Evolutionary conservation across 1,140 invertebrate species (phyloP).

Genomic region (Neomicropteryx cornuta): DNA sequence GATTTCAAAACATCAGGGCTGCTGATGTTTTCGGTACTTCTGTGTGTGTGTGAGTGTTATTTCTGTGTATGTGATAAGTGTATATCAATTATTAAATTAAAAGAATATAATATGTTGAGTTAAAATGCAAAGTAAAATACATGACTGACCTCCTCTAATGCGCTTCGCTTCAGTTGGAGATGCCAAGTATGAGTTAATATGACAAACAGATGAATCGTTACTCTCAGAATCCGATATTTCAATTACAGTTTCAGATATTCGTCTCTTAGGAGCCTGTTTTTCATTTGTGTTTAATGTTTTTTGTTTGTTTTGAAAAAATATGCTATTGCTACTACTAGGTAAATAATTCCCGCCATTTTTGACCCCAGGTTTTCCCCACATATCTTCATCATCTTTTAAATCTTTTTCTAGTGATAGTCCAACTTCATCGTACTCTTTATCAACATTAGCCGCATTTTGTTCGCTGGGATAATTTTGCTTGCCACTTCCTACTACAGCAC

Average conservation of each 20-base stretch:
- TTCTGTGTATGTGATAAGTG: slow-evolving; percentile 5
- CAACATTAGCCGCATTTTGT: too few species aligned
- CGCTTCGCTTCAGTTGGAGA: slow-evolving; percentile 36
- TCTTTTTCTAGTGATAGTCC: too few species aligned
- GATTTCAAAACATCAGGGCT: slow-evolving; percentile 1
- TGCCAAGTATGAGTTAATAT: slow-evolving; percentile 37
- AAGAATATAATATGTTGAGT: not conserved
- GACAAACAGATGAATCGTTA: slow-evolving; percentile 36
- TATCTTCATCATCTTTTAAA: too few species aligned
- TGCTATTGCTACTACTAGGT: too few species aligned
- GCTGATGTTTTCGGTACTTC: slow-evolving; percentile 24
- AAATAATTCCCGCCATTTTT: too few species aligned
- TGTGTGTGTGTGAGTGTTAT: slow-evolving; percentile 7
- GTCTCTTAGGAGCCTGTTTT: slow-evolving; percentile 34
- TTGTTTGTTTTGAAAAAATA: too few species aligned
- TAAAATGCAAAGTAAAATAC: not conserved
- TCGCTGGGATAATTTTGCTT: too few species aligned
- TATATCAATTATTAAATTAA: slow-evolving; percentile 11
- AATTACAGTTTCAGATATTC: slow-evolving; percentile 23
- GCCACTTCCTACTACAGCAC: too few species aligned
- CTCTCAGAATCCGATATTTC: slow-evolving; percentile 36
- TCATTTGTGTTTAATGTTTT: too few species aligned
- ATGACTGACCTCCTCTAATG: slow-evolving; percentile 22
- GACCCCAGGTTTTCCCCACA: too few species aligned
- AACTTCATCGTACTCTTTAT: too few species aligned